Evolutionary conservation across 2,888 invertebrate genomes (phyloP).

Genomic region (Clitarchus hookeri): DNA sequence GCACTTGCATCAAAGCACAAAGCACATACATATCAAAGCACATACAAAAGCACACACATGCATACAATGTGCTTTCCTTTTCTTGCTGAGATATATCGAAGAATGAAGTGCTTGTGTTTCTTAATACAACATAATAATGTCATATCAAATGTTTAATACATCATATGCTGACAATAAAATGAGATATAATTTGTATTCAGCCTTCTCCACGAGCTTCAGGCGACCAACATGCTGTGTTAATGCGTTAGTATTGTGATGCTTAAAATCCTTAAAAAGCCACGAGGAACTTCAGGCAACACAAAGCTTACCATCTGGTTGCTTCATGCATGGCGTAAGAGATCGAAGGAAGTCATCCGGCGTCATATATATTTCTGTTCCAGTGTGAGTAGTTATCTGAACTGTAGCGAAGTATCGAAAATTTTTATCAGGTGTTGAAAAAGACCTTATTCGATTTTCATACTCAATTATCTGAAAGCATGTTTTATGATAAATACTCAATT

Average conservation of each 20-base stretch:
- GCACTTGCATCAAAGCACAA: too few species aligned
- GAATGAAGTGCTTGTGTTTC: neutral
- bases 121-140: too few species aligned
- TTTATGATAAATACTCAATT: constrained; percentile 1
- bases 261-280: neutral
- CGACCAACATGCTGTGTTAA: neutral
- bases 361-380: constrained; percentile 84
- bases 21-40: too few species aligned
- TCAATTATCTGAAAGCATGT: constrained; percentile 83
- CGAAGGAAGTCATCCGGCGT: constrained; percentile 97
- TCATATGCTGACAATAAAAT: neutral
- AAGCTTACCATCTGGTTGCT: constrained; percentile 91
- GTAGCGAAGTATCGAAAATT: constrained; percentile 99
- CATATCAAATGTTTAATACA: too few species aligned
- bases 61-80: neutral
- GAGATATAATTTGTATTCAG: neutral
- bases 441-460: constrained; percentile 95
- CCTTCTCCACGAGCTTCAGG: neutral
- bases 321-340: constrained; percentile 93
- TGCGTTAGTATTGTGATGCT: neutral
- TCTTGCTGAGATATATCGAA: neutral
- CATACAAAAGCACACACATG: neutral
- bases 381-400: constrained; percentile 72
- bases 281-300: neutral
- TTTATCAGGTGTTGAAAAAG: constrained; percentile 98